Percentiles rank a stretch among this genome's conserved stretches.
Conservation (phyloP, 2,888 invertebrate species). For the Lasioglossum marginatum region DNA sequence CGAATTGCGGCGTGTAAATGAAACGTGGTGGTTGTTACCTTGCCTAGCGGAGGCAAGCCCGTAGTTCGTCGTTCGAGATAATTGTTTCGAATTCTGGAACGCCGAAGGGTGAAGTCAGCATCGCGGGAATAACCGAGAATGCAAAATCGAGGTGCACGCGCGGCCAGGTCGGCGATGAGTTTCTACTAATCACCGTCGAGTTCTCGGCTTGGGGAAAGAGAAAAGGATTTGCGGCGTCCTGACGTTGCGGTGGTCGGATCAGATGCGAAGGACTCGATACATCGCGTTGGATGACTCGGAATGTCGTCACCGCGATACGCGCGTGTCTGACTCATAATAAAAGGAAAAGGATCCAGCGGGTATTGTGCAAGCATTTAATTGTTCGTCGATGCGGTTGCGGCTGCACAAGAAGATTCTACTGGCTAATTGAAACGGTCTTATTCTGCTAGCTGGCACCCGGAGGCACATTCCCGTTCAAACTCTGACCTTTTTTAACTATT, state of each 20-base stretch:
- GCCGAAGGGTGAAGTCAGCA: slow-evolving; percentile 34
- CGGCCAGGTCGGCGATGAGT: slow-evolving; percentile 37
- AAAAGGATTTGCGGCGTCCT: slow-evolving; percentile 41
- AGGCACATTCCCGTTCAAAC: neutral
- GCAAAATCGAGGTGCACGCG: slow-evolving; percentile 32
- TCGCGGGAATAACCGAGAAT: slow-evolving; percentile 37
- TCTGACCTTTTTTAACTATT: neutral
- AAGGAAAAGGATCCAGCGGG: slow-evolving; percentile 38
- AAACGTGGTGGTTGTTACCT: slow-evolving; percentile 42
- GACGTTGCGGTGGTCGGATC: slow-evolving; percentile 12
- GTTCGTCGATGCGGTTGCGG: neutral
- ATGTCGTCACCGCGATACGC: slow-evolving; percentile 28
- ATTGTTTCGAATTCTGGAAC: slow-evolving; percentile 51
- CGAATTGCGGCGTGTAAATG: slow-evolving; percentile 27
- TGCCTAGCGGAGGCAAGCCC: neutral
- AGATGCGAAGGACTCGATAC: slow-evolving; percentile 33
- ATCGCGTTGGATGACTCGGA: slow-evolving; percentile 32
- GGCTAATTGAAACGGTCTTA: slow-evolving; percentile 5
- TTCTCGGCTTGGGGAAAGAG: slow-evolving; percentile 24
- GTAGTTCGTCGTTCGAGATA: slow-evolving; percentile 33
- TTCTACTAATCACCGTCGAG: slow-evolving; percentile 52
- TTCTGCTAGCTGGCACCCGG: neutral
- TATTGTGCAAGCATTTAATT: slow-evolving; percentile 13
- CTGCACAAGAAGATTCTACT: slow-evolving; percentile 1
- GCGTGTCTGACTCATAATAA: slow-evolving; percentile 25